These are phyloP conservation scores for Nipponia nippon DNA, from an alignment of 2,113 vertebrate genomes.

Conservation along the genomic window DNA sequence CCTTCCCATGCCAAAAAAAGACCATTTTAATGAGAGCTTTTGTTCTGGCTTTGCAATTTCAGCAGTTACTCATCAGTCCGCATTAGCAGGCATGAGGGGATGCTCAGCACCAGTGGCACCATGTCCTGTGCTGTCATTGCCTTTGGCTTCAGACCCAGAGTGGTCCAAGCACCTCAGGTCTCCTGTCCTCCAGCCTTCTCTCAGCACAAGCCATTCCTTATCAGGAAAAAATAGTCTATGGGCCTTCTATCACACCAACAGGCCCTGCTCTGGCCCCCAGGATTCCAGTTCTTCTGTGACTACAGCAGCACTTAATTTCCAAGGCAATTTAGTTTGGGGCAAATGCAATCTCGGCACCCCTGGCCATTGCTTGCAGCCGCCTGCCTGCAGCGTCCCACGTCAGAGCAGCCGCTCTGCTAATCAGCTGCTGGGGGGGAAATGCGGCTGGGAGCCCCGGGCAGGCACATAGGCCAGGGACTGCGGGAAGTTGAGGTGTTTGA, in stretches of 20 bases:
- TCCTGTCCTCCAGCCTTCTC: background rate
- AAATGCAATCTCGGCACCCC: background rate
- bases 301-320: background rate
- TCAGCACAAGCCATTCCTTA: background rate
- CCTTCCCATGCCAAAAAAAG: background rate
- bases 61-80: background rate
- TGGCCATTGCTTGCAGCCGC: background rate
- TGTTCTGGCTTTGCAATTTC: background rate
- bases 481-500: background rate
- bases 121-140: fast-evolving
- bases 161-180: fast-evolving
- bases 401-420: background rate
- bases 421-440: background rate
- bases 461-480: background rate
- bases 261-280: background rate
- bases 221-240: background rate
- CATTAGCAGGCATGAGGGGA: fast-evolving
- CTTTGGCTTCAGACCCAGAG: background rate
- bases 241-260: background rate
- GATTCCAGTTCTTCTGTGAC: background rate
- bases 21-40: background rate
- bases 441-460: background rate
- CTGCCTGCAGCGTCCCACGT: background rate
- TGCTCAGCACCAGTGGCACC: fast-evolving
- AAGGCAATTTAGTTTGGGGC: background rate